These are phyloP conservation scores for Heliothis subflexa DNA, from an alignment of 1,140 invertebrate species.

Conservation along the genomic window DNA sequence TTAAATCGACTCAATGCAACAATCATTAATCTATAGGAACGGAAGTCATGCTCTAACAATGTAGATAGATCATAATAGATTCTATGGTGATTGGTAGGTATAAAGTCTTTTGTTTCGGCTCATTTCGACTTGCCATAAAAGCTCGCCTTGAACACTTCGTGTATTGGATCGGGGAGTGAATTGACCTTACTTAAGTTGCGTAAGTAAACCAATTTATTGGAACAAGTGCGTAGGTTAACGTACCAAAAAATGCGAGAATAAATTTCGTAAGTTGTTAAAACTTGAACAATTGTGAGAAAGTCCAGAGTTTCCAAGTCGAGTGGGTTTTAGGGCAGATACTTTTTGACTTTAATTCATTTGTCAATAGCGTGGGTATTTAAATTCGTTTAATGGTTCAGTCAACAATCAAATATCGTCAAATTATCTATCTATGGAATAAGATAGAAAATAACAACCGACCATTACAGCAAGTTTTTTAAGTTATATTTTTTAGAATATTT, in stretches of 20 bases:
- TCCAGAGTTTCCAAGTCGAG: not conserved
- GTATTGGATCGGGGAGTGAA: constrained; percentile 10
- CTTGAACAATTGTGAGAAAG: not conserved
- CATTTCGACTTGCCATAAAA: constrained; percentile 16
- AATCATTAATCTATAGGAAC: constrained; percentile 15
- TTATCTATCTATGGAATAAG: too few species aligned
- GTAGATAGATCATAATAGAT: not conserved
- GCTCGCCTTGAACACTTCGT: constrained; percentile 24
- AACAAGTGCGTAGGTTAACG: constrained; percentile 30
- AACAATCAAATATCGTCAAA: too few species aligned
- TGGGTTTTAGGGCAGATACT: not conserved
- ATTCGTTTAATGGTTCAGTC: too few species aligned
- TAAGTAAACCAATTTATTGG: constrained; percentile 35
- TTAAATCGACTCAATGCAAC: constrained; percentile 15
- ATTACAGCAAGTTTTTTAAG: too few species aligned
- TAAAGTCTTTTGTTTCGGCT: constrained; percentile 29
- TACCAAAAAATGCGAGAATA: not conserved
- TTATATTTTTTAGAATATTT: too few species aligned
- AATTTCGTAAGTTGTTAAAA: constrained; percentile 15
- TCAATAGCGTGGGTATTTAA: too few species aligned
- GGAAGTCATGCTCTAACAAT: constrained; percentile 11
- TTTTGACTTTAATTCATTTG: too few species aligned
- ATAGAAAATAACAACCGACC: too few species aligned
- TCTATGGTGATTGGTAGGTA: constrained; percentile 25
- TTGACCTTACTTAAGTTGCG: constrained; percentile 38